Base-by-base conservation (phyloP, 2,113 vertebrate species). In the Penelope pileata region DNA sequence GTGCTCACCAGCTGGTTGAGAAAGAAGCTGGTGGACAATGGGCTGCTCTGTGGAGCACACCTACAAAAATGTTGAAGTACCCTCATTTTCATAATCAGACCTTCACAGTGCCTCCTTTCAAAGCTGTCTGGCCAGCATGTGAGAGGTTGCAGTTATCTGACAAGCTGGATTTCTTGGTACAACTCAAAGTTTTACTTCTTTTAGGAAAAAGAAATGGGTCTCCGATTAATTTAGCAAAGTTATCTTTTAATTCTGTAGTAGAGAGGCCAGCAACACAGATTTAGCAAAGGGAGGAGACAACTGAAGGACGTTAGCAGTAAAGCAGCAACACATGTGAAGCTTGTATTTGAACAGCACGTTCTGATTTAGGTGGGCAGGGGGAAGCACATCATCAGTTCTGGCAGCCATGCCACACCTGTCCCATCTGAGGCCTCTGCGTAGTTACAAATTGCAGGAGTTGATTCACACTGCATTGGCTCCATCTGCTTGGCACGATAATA, bases 41-140 rank as follows among this genome's bases (percentile, higher is more conserved):
- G 59, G n/a, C 78, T 73, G 50, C 84, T 90, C 70, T 95, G 89
- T 90, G 83, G 78, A 73, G 29, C 2, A 11, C 45, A 83, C 54
- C 63, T 27, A 30, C 83, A 27, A 10, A 82, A 50, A 32, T 21
- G 29, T 68, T 34, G 18, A 3, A 10, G 7, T n/a, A 45, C 36
- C 8, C 70, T 74, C 54, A 34, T 69, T 27, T 91, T 75, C 7
- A 2, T 45, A 75, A 53, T 29, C 6, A 0, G 7, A 24, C 76
- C 69, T 42, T 56, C 93, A 94, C 89, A 87, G 74, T 23, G 78
- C 70, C 63, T 50, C 87, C 67, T 85, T 87, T 82, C 86, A 94
- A 72, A 93, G 77, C 8, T 0, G 0, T 34, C 80, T 75, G 60
- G 83, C 89, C 84, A 69, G 43, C 19, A 8, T 38, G 27, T 26